Evolutionary conservation across 2,888 invertebrate genomes (phyloP).

Genomic region (Stenoptilia bipunctidactyla): DNA sequence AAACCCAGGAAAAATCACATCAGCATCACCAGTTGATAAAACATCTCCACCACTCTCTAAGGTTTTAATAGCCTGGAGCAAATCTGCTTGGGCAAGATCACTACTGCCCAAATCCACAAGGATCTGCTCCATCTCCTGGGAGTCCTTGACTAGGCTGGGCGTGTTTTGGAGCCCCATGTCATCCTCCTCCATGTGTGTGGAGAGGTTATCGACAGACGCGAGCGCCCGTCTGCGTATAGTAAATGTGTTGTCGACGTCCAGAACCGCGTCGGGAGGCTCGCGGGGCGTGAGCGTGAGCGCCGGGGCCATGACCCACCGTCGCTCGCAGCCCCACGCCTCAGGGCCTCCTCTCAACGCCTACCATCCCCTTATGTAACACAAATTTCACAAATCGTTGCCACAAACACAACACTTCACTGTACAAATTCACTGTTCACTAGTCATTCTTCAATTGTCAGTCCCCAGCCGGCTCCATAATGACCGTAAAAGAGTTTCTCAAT

Average conservation of each 20-base stretch:
- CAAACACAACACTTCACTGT: conserved; percentile 37
- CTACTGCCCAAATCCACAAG: conserved; percentile 71
- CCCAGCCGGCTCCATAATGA: conserved; percentile 43
- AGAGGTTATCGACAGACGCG: conserved; percentile 64
- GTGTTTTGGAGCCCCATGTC: conserved; percentile 71
- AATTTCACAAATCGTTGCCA: conserved; percentile 25
- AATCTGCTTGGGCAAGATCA: conserved; percentile 74
- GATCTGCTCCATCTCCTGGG: conserved; percentile 76
- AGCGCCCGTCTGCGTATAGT: conserved; percentile 52
- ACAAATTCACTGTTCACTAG: conserved; percentile 26
- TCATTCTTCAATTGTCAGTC: conserved; percentile 37
- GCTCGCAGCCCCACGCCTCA: conserved; percentile 51
- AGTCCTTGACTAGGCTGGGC: conserved; percentile 69
- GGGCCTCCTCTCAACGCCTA: conserved; percentile 46
- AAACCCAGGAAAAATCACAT: conserved; percentile 60
- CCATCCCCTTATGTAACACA: conserved; percentile 56
- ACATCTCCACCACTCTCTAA: conserved; percentile 70
- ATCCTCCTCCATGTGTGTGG: conserved; percentile 71
- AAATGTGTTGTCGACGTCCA: conserved; percentile 29
- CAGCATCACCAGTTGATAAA: conserved; percentile 54
- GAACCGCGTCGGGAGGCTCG: conserved; percentile 33
- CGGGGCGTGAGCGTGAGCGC: conserved; percentile 84
- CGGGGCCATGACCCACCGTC: conserved; percentile 91
- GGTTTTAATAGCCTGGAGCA: conserved; percentile 83
- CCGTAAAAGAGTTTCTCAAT: background rate